Evolutionary conservation across 1,140 invertebrate species (phyloP), one percentile per base, ranked within the genome.

Genomic region (Caenorhabditis briggsae): DNA sequence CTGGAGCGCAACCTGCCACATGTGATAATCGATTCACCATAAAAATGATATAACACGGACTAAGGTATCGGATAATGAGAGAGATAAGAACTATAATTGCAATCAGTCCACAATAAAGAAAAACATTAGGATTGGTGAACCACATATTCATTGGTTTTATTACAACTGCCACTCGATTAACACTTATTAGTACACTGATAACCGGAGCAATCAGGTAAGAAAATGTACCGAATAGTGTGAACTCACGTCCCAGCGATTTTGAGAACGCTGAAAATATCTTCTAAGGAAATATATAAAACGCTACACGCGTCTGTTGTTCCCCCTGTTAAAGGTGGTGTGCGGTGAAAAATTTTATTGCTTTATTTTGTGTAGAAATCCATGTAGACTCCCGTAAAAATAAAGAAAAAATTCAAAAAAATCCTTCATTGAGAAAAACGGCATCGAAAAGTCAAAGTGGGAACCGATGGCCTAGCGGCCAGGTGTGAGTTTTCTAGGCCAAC

Each of bases 1-100:
- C 33, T 43, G 64, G 64, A n/a, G 33, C 64, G 43, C 64, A 70
- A n/a, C 12, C 64, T 18, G 64, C 43, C 6, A 70, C 18, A 70
- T 43, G 43, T 25, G 33, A 12, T 46, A 18, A 18, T 12, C 43
- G 14, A 70, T 70, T 46, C 33, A 46, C 33, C 33, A 70, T 70
- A n/a, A 70, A 70, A 14, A 46, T 18, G 5, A 70, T 18, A 46
- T 46, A 46, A 46, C 64, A 70, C 33, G 64, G 64, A 18, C 33
- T 23, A 16, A 70, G 18, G 11, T 70, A 70, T 46, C 41, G 64
- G 16, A 70, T 70, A 2, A 46, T 5, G 16, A 70, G 18, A 5
- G 64, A 70, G 5, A 70, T 18, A 46, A 70, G 16, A 8, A 70
- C 3, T 6, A 70, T 16, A 43, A 70, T 70, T 9, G 33, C 33